A percentile compares a stretch with the other conserved stretches of the same genome.
phyloP scores from a whole-genome alignment of 2,888 invertebrate species.

The Enchytraeus crypticus region DNA sequence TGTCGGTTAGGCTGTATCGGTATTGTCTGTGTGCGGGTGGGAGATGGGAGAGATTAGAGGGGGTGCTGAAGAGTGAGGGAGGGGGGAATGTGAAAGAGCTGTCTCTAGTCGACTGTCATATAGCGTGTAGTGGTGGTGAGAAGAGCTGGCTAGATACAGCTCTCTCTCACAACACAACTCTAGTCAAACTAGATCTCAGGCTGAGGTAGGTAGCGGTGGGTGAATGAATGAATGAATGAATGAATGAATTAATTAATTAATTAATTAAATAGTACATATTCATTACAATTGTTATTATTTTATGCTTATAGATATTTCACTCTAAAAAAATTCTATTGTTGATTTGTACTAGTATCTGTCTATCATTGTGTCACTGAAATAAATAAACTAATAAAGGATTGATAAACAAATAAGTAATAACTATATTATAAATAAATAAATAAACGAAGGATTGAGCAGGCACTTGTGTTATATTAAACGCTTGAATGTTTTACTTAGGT shows the following conservation, averaged over 20 bases:
- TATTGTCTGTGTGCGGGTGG: conserved; percentile 34
- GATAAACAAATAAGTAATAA: no score
- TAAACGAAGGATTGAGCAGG: no score
- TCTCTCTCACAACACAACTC: conserved; percentile 25
- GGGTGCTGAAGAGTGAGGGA: conserved; percentile 28
- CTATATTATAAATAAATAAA: no score
- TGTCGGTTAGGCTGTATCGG: conserved; percentile 39
- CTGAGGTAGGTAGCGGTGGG: conserved; percentile 15
- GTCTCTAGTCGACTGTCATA: conserved; percentile 39
- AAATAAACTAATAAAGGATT: no score
- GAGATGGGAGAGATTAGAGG: conserved; percentile 31
- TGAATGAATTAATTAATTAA: no score
- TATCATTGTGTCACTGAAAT: no score
- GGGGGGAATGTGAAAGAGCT: conserved; percentile 33
- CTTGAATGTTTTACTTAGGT: no score
- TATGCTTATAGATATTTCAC: not conserved
- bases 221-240: not conserved
- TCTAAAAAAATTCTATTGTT: no score
- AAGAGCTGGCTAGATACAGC: conserved; percentile 22
- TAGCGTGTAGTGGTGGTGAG: conserved; percentile 31
- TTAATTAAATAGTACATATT: not conserved
- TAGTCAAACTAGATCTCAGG: conserved; percentile 38
- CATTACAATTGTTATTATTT: not conserved
- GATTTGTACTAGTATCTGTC: no score
- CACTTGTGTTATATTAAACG: no score